A percentile compares a stretch with the other conserved stretches of the same genome.
Conservation (phyloP, 1,140 invertebrate species). For the Brachionus rotundiformis region DNA sequence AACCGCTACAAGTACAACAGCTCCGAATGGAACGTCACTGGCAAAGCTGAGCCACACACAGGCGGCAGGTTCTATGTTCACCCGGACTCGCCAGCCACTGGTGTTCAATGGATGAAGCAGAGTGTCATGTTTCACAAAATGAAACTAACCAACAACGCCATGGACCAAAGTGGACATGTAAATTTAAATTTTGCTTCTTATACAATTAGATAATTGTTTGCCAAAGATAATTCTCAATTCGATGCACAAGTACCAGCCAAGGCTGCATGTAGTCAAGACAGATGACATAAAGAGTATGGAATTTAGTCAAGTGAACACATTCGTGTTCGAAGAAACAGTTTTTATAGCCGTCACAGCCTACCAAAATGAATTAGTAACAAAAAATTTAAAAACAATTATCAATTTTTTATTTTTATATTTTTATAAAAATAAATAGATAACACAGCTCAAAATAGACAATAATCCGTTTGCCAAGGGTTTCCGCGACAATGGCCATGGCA, state of each 20-base stretch:
- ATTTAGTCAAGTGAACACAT: slow-evolving; percentile 76
- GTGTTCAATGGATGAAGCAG: slow-evolving; percentile 52
- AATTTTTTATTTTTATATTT: background rate
- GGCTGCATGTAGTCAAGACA: slow-evolving; percentile 89
- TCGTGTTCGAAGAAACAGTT: slow-evolving; percentile 98
- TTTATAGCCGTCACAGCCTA: slow-evolving; percentile 78
- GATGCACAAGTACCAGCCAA: slow-evolving; percentile 99
- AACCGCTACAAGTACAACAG: slow-evolving; percentile 52
- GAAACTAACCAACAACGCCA: slow-evolving; percentile 51
- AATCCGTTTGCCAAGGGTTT: slow-evolving; percentile 54
- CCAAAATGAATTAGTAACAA: slow-evolving; percentile 64
- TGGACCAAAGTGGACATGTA: slow-evolving; percentile 49
- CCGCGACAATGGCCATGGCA: slow-evolving; percentile 48
- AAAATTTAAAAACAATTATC: too few species aligned
- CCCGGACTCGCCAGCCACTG: slow-evolving; percentile 49
- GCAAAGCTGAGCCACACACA: slow-evolving; percentile 52
- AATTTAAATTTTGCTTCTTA: background rate
- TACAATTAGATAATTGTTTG: too few species aligned
- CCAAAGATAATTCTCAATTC: slow-evolving; percentile 91
- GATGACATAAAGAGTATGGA: slow-evolving; percentile 62
- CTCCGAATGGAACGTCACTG: slow-evolving; percentile 51
- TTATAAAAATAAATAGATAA: slow-evolving; percentile 55
- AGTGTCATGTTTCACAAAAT: slow-evolving; percentile 51
- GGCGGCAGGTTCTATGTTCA: slow-evolving; percentile 43
- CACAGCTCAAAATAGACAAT: slow-evolving; percentile 53